Conservation (phyloP, 2,797 vertebrate species). For the Lithobates sylvaticus region DNA sequence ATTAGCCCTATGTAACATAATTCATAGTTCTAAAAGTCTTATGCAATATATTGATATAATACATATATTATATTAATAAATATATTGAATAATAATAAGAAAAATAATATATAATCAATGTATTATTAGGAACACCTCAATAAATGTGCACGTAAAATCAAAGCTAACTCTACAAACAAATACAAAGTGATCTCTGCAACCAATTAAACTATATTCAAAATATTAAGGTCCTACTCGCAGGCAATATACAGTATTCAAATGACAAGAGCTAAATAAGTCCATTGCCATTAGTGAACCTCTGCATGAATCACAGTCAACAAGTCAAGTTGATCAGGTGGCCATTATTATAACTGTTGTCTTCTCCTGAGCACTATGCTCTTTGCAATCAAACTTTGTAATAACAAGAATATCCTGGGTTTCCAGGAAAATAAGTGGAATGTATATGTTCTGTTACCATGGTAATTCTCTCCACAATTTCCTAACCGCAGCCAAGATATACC, state of each 20-base stretch:
- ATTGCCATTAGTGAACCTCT: constrained; percentile 1
- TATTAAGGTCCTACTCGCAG: neutral
- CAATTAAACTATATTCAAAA: neutral
- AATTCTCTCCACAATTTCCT: constrained; percentile 16
- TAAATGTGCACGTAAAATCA: neutral
- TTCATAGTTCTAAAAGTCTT: no score
- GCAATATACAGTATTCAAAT: neutral
- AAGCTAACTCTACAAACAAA: neutral
- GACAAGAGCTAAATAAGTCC: constrained; percentile 3
- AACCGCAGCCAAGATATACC: constrained; percentile 1
- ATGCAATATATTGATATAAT: no score
- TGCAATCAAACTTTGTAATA: constrained; percentile 18
- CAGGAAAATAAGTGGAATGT: constrained; percentile 33
- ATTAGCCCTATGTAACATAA: no score
- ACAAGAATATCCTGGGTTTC: constrained; percentile 12
- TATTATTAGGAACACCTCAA: no score
- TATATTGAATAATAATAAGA: no score
- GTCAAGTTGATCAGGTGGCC: constrained; percentile 6
- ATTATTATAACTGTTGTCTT: constrained; percentile 8
- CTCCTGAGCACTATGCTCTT: constrained; percentile 5
- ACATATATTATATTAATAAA: no score
- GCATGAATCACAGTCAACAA: constrained; percentile 1
- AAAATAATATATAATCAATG: no score
- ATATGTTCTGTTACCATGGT: constrained; percentile 37
- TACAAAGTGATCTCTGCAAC: neutral